Evolutionary conservation across 1,140 invertebrate genomes (phyloP).

Genomic region (Melipona quadrifasciata): DNA sequence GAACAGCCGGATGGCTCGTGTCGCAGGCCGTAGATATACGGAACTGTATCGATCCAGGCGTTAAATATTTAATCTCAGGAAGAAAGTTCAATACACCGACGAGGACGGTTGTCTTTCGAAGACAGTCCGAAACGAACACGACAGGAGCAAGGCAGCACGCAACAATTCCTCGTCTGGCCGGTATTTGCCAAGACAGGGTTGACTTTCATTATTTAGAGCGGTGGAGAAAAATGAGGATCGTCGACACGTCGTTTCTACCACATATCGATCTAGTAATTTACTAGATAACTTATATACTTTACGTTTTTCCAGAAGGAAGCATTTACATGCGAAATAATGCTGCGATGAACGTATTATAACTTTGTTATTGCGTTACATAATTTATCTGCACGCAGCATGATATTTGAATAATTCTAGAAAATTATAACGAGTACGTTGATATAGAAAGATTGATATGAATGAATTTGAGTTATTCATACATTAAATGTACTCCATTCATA

Average conservation of each 20-base stretch:
- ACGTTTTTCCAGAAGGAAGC: too few species aligned
- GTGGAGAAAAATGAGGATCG: slow-evolving; percentile 59
- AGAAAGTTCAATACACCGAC: slow-evolving; percentile 75
- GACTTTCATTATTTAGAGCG: slow-evolving; percentile 67
- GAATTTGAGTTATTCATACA: slow-evolving; percentile 18
- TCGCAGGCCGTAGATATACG: slow-evolving; percentile 50
- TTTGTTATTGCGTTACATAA: neutral
- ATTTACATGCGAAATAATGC: neutral
- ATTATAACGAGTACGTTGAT: neutral
- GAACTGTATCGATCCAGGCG: slow-evolving; percentile 70
- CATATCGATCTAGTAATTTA: slow-evolving; percentile 63
- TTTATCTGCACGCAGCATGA: neutral
- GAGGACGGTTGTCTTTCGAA: slow-evolving; percentile 66
- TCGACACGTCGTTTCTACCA: slow-evolving; percentile 45
- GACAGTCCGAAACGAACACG: slow-evolving; percentile 53
- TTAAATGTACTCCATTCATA: slow-evolving; percentile 30
- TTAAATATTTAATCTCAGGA: slow-evolving; percentile 75
- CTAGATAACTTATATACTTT: slow-evolving; percentile 33
- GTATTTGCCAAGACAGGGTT: slow-evolving; percentile 49
- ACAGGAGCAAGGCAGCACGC: slow-evolving; percentile 56
- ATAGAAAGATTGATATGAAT: neutral
- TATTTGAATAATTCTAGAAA: slow-evolving; percentile 2
- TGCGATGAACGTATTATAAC: too few species aligned
- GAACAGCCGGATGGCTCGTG: slow-evolving; percentile 50
- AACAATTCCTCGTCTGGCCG: slow-evolving; percentile 54